A percentile compares a stretch with the other conserved stretches of the same genome.
Conservation (phyloP, 2,797 vertebrate genomes). For the Gadopsis marmoratus region DNA sequence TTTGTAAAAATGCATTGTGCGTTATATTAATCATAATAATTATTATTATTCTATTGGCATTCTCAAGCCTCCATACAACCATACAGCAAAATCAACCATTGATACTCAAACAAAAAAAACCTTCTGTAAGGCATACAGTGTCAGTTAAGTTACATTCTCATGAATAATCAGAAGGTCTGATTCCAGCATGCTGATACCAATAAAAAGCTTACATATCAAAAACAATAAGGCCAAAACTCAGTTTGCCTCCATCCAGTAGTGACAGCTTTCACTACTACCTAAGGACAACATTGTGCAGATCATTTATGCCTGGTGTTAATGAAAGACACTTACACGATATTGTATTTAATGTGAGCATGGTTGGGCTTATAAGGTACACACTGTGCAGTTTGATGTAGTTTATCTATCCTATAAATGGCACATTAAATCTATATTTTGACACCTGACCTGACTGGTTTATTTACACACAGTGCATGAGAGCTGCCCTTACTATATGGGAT, state of each 20-base stretch:
- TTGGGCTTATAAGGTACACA: background rate
- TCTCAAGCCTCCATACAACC: constrained; percentile 1
- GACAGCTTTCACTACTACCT: background rate
- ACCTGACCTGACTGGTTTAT: constrained; percentile 32
- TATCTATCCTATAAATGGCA: constrained; percentile 15
- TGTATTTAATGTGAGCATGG: background rate
- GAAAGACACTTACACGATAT: background rate
- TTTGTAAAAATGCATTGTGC: background rate
- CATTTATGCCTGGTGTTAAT: background rate
- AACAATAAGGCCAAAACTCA: too few relatives aligned
- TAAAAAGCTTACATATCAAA: too few relatives aligned
- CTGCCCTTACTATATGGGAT: constrained; percentile 21
- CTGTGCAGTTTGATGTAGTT: background rate
- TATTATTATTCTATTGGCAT: background rate
- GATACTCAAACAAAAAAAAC: background rate
- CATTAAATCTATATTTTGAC: background rate
- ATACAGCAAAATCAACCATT: background rate
- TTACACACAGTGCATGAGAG: constrained; percentile 28
- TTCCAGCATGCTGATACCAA: constrained; percentile 4
- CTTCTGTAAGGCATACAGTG: background rate
- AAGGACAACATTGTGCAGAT: background rate
- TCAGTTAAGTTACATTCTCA: constrained; percentile 5
- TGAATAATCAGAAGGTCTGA: constrained; percentile 18
- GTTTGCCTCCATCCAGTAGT: too few relatives aligned
- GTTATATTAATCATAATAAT: too few relatives aligned